Base-by-base conservation (phyloP, 2,113 vertebrate species). In the Sterna hirundo region DNA sequence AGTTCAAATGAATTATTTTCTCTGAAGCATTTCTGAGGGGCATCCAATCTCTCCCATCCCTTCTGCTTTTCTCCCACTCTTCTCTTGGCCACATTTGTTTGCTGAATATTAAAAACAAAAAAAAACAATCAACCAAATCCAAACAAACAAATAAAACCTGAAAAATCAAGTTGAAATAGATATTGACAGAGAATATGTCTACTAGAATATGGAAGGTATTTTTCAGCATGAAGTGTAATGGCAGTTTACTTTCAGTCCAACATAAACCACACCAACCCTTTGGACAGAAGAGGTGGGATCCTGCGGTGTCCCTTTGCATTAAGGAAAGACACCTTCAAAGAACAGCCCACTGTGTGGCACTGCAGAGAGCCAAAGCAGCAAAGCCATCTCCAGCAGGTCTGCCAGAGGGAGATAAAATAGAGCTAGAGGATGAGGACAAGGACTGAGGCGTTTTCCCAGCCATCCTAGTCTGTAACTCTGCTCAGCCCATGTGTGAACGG, bases 141-240 rank as follows among this genome's bases (percentile, higher is more conserved):
- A 29, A 12, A 4, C 9, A 46, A 26, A 57, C 47, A n/a, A 58
- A 36, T 17, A 29, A 62, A 75, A 40, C 51, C 52, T 27, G 57
- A 60, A 46, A 62, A 84, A 78, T 6, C 0, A 0, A 47, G 12
- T 4, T 13, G 57, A 51, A 72, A 12, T 2, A 25, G 27, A 11
- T 3, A 7, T 1, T 29, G 19, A 32, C n/a, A 34, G 30, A 27
- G 27, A 79, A 26, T 3, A 13, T 2, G 0, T 13, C 47, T 8
- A 0, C 0, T 6, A 57, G 70, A 54, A 40, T 3, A 3, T 0
- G 6, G 68, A 36, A 65, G 54, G 54, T 6, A 6, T 36, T 58
- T 57, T 54, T 55, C 36, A 46, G 13, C 10, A 1, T 5, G 5
- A 36, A 22, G 5, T 6, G 69, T 16, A 17, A 19, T 2, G 17